Evolutionary conservation across 2,113 vertebrate species (phyloP).

Genomic region (Atrichornis clamosus): DNA sequence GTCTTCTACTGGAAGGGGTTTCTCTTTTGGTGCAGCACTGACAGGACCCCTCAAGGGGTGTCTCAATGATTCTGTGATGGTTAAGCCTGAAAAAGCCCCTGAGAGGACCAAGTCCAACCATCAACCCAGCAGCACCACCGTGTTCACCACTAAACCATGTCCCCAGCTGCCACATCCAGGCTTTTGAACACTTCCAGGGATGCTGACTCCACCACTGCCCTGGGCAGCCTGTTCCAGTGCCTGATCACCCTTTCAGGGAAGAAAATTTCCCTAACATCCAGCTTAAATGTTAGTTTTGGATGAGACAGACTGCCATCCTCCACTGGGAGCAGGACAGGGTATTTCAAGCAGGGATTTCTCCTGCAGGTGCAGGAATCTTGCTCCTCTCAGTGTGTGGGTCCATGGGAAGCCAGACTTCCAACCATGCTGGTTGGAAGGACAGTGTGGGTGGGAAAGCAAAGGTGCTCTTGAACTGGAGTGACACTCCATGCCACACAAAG

Average conservation of each 20-base stretch:
- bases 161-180: neutral
- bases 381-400: neutral
- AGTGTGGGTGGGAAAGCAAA: neutral
- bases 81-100: neutral
- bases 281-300: neutral
- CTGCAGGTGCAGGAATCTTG: neutral
- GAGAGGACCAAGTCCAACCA: neutral
- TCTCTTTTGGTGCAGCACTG: neutral
- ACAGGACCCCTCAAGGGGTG: neutral
- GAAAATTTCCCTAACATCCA: neutral
- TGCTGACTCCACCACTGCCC: neutral
- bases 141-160: neutral
- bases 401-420: neutral
- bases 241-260: neutral
- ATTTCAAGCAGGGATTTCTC: neutral
- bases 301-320: neutral
- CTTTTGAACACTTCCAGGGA: neutral
- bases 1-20: neutral
- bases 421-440: neutral
- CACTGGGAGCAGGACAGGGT: neutral
- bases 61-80: accelerated
- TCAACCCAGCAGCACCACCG: neutral
- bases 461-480: neutral
- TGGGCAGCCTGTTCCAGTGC: neutral
- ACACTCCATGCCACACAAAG: neutral